Percentiles rank a stretch among this genome's conserved stretches.
Evolutionary conservation across 1,140 invertebrate genomes (phyloP).

Genomic region (Drosophila azteca): DNA sequence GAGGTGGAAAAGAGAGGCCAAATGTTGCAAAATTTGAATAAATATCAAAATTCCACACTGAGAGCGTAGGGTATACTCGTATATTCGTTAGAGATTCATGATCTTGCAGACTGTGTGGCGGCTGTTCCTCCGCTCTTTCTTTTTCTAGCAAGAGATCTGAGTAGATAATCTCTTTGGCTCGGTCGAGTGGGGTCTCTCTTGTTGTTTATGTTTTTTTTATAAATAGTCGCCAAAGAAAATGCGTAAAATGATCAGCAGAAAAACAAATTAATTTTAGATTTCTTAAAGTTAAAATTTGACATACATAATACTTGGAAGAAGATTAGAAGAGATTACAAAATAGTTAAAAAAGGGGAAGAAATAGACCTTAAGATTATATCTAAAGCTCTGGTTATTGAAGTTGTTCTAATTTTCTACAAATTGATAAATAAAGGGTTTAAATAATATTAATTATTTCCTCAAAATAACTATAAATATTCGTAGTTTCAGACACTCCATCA

Average conservation of each 20-base stretch:
- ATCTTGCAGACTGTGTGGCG: constrained; percentile 63
- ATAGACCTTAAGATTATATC: not conserved
- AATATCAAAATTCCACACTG: constrained; percentile 26
- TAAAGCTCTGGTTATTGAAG: not conserved
- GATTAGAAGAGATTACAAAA: not conserved
- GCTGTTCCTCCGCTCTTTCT: constrained; percentile 8
- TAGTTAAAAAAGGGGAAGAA: not conserved
- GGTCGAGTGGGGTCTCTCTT: not conserved
- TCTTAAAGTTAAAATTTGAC: constrained; percentile 19
- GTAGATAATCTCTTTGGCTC: constrained; percentile 1
- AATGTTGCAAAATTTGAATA: not conserved
- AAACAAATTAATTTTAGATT: constrained; percentile 46
- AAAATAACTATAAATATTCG: constrained; percentile 18
- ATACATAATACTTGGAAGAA: constrained; percentile 7
- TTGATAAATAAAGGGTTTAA: no score
- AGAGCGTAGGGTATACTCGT: no score
- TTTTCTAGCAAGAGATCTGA: constrained; percentile 3
- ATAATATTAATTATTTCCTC: not conserved
- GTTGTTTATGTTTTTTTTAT: constrained; percentile 35
- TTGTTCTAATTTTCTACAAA: no score
- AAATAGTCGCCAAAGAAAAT: constrained; percentile 48
- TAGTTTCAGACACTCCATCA: constrained; percentile 37
- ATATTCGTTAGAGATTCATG: not conserved
- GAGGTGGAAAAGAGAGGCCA: not conserved
- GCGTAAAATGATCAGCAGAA: constrained; percentile 22